These are phyloP conservation scores for Coptotermes formosanus DNA, from an alignment of 1,140 invertebrate species.

Conservation along the genomic window DNA sequence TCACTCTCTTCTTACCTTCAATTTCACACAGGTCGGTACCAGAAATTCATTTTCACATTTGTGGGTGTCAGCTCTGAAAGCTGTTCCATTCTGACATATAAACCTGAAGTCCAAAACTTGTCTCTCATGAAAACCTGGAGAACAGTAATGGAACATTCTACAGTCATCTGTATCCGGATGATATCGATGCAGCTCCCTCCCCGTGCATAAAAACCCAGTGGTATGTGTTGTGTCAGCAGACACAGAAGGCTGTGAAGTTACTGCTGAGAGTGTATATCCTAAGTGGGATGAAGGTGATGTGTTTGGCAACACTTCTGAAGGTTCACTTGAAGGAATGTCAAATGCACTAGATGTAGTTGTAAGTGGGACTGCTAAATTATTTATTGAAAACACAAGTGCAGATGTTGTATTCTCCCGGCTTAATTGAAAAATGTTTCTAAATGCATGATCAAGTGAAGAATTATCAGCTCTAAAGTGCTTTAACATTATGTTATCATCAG, in stretches of 20 bases:
- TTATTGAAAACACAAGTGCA: not conserved
- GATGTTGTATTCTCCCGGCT: not conserved
- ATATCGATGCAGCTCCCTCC: conserved; percentile 56
- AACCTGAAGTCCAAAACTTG: conserved; percentile 60
- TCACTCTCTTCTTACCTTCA: not conserved
- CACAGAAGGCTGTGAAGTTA: not conserved
- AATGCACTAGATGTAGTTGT: not conserved
- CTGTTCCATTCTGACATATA: conserved; percentile 57
- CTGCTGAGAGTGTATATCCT: not conserved
- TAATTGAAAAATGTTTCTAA: not conserved
- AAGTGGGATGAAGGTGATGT: not conserved
- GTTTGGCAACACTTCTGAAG: not conserved
- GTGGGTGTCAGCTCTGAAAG: conserved; percentile 54
- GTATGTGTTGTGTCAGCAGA: conserved; percentile 26
- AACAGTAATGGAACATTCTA: conserved; percentile 60
- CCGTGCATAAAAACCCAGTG: conserved; percentile 54
- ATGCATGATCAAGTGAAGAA: not conserved
- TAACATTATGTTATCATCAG: not conserved
- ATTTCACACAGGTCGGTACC: not conserved
- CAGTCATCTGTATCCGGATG: conserved; percentile 58
- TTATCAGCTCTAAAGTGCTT: not conserved
- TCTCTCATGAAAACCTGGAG: conserved; percentile 54
- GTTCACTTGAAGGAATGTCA: not conserved
- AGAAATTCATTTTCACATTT: conserved; percentile 48
- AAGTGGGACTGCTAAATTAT: not conserved